phyloP scores from a whole-genome alignment of 2,113 vertebrate genomes.

The Ploceus nigricollis region DNA sequence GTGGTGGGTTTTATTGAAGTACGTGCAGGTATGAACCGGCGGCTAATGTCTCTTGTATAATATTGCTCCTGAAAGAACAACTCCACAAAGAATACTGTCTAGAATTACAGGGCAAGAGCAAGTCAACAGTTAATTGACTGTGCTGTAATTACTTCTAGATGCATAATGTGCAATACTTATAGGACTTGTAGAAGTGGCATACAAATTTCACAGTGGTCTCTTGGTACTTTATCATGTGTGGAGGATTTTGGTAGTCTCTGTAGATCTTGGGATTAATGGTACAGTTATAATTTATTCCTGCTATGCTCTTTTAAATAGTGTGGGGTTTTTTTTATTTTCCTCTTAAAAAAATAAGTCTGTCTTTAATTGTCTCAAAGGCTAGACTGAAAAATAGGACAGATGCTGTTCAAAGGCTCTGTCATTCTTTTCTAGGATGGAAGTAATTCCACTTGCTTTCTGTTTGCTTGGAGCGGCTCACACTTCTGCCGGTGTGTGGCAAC shows the following conservation, averaged over 20 bases:
- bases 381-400: not conserved
- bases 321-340: accelerated
- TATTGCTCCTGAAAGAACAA: conserved; percentile 46
- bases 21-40: not conserved
- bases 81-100: conserved; percentile 47
- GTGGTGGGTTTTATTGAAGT: not conserved
- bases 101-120: conserved; percentile 52
- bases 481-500: not conserved
- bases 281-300: not conserved
- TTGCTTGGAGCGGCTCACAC: not conserved
- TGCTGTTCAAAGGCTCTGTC: not conserved
- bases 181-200: conserved; percentile 35
- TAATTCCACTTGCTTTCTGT: not conserved
- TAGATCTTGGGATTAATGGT: not conserved
- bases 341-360: not conserved
- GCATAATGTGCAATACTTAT: conserved; percentile 32
- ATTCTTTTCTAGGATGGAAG: not conserved
- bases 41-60: conserved; percentile 1
- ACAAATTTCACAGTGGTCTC: conserved; percentile 19
- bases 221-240: not conserved
- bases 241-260: conserved; percentile 37
- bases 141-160: conserved; percentile 61
- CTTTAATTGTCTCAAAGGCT: not conserved
- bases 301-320: not conserved
- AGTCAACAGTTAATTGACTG: conserved; percentile 63